Conservation (phyloP, 2,888 invertebrate species). For the Meiosimyza decipiens region DNA sequence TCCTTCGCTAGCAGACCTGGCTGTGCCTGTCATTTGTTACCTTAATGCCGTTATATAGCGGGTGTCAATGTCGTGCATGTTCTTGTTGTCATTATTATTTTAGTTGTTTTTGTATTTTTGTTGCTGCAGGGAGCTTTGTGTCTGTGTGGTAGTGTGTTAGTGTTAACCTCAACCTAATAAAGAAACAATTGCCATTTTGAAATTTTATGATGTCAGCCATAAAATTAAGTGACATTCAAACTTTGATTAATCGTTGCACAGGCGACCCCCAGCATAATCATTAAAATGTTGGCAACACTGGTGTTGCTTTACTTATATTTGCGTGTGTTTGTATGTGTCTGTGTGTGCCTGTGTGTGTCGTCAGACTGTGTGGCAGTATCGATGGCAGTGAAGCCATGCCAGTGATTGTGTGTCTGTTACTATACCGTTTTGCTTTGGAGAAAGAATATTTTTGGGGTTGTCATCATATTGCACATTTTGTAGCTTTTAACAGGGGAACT, state of each 20-base stretch:
- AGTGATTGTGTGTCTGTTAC: neutral
- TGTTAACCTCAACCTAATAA: constrained; percentile 29
- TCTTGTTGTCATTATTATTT: too few relatives aligned
- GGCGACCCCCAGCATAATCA: constrained; percentile 43
- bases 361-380: too few relatives aligned
- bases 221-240: constrained; percentile 48
- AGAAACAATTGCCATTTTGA: constrained; percentile 40
- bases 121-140: neutral
- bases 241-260: constrained; percentile 46
- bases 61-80: neutral
- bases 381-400: neutral
- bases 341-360: neutral
- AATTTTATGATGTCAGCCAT: constrained; percentile 45
- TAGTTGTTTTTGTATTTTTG: neutral
- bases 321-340: neutral
- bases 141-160: neutral
- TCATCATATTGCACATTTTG: neutral
- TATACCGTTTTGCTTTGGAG: too few relatives aligned
- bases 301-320: neutral
- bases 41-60: neutral
- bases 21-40: too few relatives aligned
- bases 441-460: neutral
- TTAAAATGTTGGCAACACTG: constrained; percentile 38
- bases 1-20: neutral
- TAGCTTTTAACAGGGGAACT: neutral